phyloP scores from a whole-genome alignment of 2,113 vertebrate genomes.

The Stercorarius parasiticus region DNA sequence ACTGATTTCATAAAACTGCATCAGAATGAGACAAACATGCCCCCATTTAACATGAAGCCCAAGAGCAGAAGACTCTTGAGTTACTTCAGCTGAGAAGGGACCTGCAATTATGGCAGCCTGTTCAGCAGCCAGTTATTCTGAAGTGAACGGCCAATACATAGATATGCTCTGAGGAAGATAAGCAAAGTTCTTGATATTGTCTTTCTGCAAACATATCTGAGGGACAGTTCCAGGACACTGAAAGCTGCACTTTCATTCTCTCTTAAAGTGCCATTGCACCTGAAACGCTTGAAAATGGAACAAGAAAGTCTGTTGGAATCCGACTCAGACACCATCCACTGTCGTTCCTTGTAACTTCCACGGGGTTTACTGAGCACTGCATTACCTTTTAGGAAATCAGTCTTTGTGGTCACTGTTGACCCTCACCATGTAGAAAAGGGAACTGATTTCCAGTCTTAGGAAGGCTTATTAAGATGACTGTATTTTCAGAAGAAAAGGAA shows the following conservation, averaged over 20 bases:
- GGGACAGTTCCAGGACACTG: not conserved
- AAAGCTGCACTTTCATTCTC: not conserved
- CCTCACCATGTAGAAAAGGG: not conserved
- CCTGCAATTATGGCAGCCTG: not conserved
- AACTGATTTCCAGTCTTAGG: not conserved
- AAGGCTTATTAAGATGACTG: not conserved
- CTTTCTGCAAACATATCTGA: not conserved
- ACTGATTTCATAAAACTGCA: not conserved
- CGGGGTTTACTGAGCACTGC: not conserved
- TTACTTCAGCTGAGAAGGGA: not conserved
- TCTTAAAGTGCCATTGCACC: not conserved
- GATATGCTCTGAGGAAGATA: not conserved
- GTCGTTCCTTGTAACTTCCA: not conserved
- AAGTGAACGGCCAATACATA: accelerated
- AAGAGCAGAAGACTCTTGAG: not conserved
- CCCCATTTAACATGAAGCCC: not conserved
- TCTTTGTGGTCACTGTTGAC: not conserved
- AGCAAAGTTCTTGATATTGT: not conserved
- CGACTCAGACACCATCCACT: not conserved
- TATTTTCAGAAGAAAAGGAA: not conserved
- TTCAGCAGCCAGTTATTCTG: not conserved
- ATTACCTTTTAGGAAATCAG: not conserved
- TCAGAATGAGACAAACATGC: not conserved
- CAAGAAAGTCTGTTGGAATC: not conserved
- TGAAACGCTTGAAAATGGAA: not conserved